These are phyloP conservation scores for Magallana angulata DNA, from an alignment of 1,140 invertebrate species.

Conservation along the genomic window DNA sequence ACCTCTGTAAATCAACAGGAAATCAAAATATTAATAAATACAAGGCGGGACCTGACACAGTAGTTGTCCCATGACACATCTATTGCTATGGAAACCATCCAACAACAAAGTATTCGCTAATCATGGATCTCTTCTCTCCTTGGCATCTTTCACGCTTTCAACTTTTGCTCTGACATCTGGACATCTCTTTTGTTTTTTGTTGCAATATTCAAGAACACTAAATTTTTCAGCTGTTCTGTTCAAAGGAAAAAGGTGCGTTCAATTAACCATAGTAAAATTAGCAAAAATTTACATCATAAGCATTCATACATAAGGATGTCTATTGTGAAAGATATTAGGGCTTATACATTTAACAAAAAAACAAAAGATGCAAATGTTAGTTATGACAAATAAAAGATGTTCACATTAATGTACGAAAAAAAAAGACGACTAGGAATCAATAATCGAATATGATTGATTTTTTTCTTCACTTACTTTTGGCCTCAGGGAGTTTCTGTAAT, in stretches of 20 bases:
- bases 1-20: background rate
- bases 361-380: no score
- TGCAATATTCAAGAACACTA: conserved; percentile 1
- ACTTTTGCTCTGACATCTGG: background rate
- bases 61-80: background rate
- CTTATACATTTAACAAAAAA: no score
- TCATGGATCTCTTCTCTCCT: background rate
- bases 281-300: no score
- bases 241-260: background rate
- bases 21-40: background rate
- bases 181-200: background rate
- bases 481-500: conserved; percentile 18
- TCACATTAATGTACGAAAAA: no score
- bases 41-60: background rate
- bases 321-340: no score
- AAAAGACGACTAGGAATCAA: no score
- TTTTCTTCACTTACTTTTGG: conserved; percentile 13
- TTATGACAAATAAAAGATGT: no score
- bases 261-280: no score
- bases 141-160: background rate
- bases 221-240: conserved; percentile 10
- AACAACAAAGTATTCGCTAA: background rate
- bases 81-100: background rate
- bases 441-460: no score
- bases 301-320: no score